Evolutionary conservation across 2,113 vertebrate genomes (phyloP).

Genomic region (Macaca nemestrina): DNA sequence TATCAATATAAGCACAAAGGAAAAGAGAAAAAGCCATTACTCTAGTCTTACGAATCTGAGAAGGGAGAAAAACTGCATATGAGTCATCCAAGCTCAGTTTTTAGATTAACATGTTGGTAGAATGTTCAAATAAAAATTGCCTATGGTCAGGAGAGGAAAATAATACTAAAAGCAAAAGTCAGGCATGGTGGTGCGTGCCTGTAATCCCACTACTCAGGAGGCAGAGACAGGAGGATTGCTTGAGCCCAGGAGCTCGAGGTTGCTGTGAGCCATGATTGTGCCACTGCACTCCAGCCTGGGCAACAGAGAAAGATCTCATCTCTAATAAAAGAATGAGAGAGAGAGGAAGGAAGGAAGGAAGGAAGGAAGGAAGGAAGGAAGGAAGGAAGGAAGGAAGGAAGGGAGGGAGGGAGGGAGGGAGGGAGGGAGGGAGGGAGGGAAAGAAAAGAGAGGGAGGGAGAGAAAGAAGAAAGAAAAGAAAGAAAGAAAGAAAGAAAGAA

Average conservation of each 20-base stretch:
- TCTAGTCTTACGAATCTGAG: background rate
- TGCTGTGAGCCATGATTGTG: background rate
- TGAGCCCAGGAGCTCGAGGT: background rate
- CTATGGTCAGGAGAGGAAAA: background rate
- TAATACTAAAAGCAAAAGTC: background rate
- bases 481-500: too few species aligned
- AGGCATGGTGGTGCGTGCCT: background rate
- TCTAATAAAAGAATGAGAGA: background rate
- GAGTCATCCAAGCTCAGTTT: background rate
- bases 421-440: too few species aligned
- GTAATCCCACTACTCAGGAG: background rate
- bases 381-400: too few species aligned
- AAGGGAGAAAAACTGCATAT: background rate
- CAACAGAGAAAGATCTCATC: background rate
- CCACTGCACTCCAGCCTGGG: background rate
- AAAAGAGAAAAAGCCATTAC: background rate
- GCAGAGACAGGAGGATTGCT: background rate
- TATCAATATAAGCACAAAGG: conserved; percentile 1
- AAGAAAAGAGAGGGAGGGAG: too few species aligned
- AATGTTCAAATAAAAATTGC: background rate
- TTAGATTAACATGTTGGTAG: background rate
- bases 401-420: rapidly evolving
- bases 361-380: too few species aligned
- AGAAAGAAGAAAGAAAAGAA: too few species aligned
- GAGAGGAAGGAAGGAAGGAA: too few species aligned